These are phyloP conservation scores for Botrylloides violaceus DNA, from an alignment of 23 tunicate genomes.

Conservation along the genomic window DNA sequence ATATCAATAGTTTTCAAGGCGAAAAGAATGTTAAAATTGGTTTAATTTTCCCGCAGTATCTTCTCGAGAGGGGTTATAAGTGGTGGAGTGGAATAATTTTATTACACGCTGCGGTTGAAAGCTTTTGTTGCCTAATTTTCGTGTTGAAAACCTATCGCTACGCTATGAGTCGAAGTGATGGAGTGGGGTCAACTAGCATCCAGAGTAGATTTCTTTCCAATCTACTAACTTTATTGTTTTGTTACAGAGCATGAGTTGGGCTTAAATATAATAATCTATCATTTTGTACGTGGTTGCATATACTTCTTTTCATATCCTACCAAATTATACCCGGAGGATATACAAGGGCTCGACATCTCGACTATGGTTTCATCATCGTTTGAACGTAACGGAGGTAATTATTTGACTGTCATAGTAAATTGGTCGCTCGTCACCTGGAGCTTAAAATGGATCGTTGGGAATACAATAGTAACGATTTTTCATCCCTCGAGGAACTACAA, in stretches of 20 bases:
- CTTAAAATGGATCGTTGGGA: too few relatives aligned
- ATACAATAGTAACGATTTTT: too few relatives aligned
- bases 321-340: neutral
- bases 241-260: neutral
- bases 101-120: neutral
- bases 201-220: neutral
- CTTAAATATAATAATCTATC: neutral
- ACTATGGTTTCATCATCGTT: neutral
- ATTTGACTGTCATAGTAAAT: too few relatives aligned
- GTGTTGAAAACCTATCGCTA: neutral
- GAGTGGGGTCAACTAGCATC: neutral
- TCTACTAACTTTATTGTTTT: too few relatives aligned
- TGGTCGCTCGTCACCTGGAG: too few relatives aligned
- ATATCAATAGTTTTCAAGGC: neutral
- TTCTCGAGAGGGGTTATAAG: neutral
- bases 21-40: neutral
- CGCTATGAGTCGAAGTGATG: neutral
- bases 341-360: neutral
- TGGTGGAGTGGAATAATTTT: neutral
- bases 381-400: neutral
- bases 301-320: neutral
- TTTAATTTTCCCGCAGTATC: neutral
- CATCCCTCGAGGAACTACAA: too few relatives aligned
- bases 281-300: neutral
- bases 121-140: neutral